Conservation (phyloP, 2,113 vertebrate species). For the Synchiropus splendidus region DNA sequence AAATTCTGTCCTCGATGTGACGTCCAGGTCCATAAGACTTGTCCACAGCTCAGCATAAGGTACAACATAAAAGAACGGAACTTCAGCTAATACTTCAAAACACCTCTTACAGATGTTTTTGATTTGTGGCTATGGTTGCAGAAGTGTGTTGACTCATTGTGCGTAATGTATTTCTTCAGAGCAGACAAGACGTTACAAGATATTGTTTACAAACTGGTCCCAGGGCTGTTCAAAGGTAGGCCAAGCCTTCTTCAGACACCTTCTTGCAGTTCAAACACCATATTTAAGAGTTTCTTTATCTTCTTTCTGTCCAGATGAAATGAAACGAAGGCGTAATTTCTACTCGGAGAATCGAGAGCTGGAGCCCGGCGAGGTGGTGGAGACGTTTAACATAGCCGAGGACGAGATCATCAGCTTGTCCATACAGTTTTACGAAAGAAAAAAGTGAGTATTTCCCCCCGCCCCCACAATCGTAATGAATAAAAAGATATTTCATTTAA, state of each 20-base stretch:
- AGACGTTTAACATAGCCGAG: conserved; percentile 73
- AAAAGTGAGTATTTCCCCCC: conserved; percentile 65
- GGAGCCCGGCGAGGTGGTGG: conserved; percentile 73
- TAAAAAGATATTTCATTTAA: too few relatives aligned
- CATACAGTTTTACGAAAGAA: conserved; percentile 85
- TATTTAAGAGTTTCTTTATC: not conserved
- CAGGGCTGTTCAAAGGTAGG: conserved; percentile 89
- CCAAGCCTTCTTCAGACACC: not conserved
- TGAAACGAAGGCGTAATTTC: conserved; percentile 87
- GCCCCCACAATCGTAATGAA: too few relatives aligned
- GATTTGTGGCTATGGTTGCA: not conserved
- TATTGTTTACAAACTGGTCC: conserved; percentile 90
- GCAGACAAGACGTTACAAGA: conserved; percentile 92
- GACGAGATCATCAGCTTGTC: conserved; percentile 90
- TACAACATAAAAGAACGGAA: conserved; percentile 24
- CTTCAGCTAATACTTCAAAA: not conserved
- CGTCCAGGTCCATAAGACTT: conserved; percentile 85
- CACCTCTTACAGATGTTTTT: too few relatives aligned
- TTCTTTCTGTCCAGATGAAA: conserved; percentile 74
- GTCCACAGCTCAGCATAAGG: conserved; percentile 89
- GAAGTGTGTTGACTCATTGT: not conserved
- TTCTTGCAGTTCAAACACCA: not conserved
- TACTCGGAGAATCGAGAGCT: conserved; percentile 73
- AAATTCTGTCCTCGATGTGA: conserved; percentile 93
- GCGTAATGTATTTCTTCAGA: conserved; percentile 58